These are phyloP conservation scores for Alouatta palliata DNA, from an alignment of 2,113 vertebrate species.

Conservation along the genomic window DNA sequence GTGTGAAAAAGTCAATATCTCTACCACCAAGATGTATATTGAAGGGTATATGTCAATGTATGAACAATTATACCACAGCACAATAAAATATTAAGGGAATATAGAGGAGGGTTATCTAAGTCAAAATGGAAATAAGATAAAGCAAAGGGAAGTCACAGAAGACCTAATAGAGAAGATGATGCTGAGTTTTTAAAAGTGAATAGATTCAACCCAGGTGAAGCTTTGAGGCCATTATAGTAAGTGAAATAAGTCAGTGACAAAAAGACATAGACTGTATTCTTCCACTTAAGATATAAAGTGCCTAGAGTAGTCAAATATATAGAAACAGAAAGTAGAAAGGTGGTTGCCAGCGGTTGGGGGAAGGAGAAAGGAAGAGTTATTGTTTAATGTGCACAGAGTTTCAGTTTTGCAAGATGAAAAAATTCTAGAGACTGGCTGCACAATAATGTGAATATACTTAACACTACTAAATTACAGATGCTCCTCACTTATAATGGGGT, in stretches of 20 bases:
- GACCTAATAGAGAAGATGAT: background rate
- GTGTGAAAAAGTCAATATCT: background rate
- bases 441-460: background rate
- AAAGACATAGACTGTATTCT: background rate
- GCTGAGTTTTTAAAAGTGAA: background rate
- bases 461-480: background rate
- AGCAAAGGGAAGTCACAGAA: background rate
- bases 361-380: no score
- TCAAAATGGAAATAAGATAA: background rate
- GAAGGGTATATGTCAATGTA: background rate
- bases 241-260: background rate
- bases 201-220: background rate
- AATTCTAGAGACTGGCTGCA: background rate
- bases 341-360: background rate
- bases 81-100: background rate
- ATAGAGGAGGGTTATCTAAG: background rate
- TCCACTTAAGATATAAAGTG: background rate
- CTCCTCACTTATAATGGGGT: background rate
- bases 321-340: background rate
- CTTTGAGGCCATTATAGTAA: background rate
- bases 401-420: background rate
- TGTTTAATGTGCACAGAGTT: background rate
- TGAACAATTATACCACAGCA: background rate
- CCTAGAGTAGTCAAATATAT: background rate
- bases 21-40: background rate